Evolutionary conservation across 2,113 vertebrate genomes (phyloP).

Genomic region (Cochlearius cochlearius): DNA sequence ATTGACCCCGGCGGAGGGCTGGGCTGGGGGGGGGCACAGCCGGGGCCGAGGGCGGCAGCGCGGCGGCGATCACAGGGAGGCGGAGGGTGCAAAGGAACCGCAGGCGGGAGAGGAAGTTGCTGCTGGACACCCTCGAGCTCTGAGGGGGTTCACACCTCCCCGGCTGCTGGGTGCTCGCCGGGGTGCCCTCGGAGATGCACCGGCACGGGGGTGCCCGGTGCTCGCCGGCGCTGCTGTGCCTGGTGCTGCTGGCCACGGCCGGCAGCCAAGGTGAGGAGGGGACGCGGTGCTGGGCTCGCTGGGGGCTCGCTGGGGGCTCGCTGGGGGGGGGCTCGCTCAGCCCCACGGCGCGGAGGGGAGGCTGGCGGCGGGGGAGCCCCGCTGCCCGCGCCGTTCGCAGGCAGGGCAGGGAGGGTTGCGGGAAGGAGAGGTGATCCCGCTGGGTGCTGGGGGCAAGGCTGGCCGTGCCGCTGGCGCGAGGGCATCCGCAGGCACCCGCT

Average conservation of each 20-base stretch:
- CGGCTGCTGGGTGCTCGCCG: accelerated
- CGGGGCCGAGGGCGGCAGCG: accelerated
- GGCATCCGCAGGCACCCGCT: accelerated
- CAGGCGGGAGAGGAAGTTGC: not conserved
- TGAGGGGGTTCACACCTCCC: not conserved
- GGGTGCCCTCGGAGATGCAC: not conserved
- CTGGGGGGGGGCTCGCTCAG: not conserved
- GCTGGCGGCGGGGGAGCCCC: not conserved
- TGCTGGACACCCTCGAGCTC: not conserved
- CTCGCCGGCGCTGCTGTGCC: not conserved
- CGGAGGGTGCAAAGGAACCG: not conserved
- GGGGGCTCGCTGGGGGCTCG: not conserved
- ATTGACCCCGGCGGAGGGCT: accelerated
- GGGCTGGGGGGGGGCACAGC: no score
- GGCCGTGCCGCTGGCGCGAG: not conserved
- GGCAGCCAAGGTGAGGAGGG: not conserved
- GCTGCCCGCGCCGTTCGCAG: not conserved
- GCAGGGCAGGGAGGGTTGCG: not conserved
- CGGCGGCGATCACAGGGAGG: no score
- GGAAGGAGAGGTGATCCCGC: not conserved
- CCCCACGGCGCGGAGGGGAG: accelerated
- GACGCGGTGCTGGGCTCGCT: accelerated
- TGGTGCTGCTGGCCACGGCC: accelerated
- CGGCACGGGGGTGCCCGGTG: accelerated
- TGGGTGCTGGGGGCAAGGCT: not conserved